Conservation (phyloP, 2,888 invertebrate genomes). For the Dichetophora obliterata region DNA sequence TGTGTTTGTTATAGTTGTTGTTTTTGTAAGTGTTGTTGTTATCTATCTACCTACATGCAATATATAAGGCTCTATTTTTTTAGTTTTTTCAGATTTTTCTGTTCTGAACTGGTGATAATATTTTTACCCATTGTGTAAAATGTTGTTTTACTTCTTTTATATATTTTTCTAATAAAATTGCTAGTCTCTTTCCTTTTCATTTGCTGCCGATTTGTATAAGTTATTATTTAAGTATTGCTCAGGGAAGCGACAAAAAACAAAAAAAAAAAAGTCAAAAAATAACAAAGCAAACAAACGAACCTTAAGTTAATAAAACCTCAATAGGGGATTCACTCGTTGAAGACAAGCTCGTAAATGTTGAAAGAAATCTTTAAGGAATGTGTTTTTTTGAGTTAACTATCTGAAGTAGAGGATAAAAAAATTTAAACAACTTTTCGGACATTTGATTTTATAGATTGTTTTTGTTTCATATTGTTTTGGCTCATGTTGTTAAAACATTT, state of each 20-base stretch:
- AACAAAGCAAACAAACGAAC: neutral
- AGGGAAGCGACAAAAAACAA: neutral
- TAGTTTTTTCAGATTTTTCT: neutral
- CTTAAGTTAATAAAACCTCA: slow-evolving; percentile 13
- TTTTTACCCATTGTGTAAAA: neutral
- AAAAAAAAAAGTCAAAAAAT: neutral
- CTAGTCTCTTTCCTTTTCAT: neutral
- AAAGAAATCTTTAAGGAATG: neutral
- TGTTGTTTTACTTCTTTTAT: neutral
- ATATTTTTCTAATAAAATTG: neutral
- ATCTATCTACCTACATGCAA: no score
- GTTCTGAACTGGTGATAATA: slow-evolving; percentile 11
- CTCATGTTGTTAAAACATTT: no score
- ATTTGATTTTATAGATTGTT: no score
- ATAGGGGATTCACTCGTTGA: neutral
- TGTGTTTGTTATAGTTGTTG: neutral
- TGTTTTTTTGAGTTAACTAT: no score
- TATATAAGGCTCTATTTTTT: no score
- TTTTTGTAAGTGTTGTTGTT: neutral
- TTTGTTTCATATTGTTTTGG: no score
- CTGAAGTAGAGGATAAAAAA: no score
- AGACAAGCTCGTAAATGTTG: neutral
- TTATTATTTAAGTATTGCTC: slow-evolving; percentile 19
- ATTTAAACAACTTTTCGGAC: no score
- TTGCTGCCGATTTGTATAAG: neutral